A percentile compares a stretch with the other conserved stretches of the same genome.
phyloP scores from a whole-genome alignment of 2,113 vertebrate species.

The Eulemur rufifrons region DNA sequence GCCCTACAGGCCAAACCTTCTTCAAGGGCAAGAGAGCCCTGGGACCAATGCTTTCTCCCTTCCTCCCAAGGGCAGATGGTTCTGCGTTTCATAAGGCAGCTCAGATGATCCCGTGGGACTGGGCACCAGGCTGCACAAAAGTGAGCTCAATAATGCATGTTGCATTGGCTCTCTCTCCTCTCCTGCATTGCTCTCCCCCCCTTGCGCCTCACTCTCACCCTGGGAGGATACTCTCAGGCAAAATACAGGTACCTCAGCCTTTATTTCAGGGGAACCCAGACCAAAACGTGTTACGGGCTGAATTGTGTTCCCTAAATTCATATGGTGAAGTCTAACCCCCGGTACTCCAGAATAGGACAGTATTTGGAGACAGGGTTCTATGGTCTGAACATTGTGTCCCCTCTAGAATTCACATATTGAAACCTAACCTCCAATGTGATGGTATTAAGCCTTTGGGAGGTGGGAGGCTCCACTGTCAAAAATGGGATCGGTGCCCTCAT shows the following conservation, averaged over 20 bases:
- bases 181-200: too few species aligned
- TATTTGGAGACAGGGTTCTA: not conserved
- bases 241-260: not conserved
- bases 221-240: too few species aligned
- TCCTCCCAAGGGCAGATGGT: not conserved
- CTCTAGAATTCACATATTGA: too few species aligned
- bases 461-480: not conserved
- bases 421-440: not conserved
- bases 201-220: not conserved
- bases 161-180: not conserved
- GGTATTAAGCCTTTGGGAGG: not conserved
- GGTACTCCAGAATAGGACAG: not conserved
- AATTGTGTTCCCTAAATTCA: too few species aligned
- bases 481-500: not conserved
- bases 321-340: not conserved
- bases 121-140: not conserved
- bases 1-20: not conserved
- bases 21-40: not conserved
- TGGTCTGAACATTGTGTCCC: not conserved
- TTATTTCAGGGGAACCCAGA: not conserved
- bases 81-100: not conserved
- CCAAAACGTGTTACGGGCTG: not conserved
- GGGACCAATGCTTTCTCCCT: not conserved
- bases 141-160: rapidly evolving
- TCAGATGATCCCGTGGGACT: not conserved